Evolutionary conservation across 2,797 vertebrate species (phyloP).

Genomic region (Sebastes reedi): DNA sequence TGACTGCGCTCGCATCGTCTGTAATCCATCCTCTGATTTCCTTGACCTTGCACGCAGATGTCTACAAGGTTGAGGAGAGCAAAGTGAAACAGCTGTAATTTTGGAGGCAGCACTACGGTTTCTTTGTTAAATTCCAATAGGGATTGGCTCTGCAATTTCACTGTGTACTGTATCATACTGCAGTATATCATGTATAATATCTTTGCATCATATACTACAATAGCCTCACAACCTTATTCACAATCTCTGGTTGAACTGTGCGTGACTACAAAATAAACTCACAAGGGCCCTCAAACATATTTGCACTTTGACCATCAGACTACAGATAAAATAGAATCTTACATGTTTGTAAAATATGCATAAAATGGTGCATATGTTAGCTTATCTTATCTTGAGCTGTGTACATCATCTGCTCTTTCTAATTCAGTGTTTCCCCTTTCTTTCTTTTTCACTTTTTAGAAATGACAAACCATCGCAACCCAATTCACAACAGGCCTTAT

Average conservation of each 20-base stretch:
- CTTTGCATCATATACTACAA: not conserved
- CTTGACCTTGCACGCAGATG: slow-evolving; percentile 17
- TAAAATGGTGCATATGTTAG: not conserved
- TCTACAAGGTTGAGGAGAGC: not conserved
- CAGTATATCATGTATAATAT: not conserved
- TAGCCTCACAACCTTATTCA: not conserved
- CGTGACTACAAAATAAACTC: not conserved
- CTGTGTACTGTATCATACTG: not conserved
- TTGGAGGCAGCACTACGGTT: not conserved
- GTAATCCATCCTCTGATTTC: slow-evolving; percentile 25
- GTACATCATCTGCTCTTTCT: not conserved
- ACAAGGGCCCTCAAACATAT: not conserved
- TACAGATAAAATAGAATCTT: not conserved
- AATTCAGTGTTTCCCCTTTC: not conserved
- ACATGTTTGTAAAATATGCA: not conserved
- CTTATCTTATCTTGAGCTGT: not conserved
- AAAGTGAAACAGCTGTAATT: not conserved
- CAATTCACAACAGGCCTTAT: too few relatives aligned
- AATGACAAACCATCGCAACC: too few relatives aligned
- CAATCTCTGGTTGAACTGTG: not conserved
- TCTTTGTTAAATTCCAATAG: not conserved
- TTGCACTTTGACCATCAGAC: not conserved
- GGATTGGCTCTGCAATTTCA: not conserved
- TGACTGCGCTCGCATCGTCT: not conserved
- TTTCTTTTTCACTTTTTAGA: too few relatives aligned